These are phyloP conservation scores for Sesamia inferens DNA, from an alignment of 2,888 invertebrate genomes.

Conservation along the genomic window DNA sequence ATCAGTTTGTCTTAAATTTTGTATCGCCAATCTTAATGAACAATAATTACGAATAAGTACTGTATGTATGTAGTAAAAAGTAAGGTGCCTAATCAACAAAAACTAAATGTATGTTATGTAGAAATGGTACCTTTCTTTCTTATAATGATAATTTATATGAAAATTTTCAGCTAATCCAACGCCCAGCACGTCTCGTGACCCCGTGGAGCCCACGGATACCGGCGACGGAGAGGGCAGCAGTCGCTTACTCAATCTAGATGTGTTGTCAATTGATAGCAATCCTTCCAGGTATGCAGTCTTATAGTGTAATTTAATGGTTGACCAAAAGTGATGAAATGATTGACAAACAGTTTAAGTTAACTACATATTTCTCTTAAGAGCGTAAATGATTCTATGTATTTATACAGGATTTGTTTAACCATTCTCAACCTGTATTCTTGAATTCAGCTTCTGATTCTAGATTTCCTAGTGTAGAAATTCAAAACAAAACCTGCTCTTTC, in stretches of 20 bases:
- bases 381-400: not conserved
- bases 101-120: too few species aligned
- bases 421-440: not conserved
- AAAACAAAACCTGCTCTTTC: not conserved
- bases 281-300: constrained; percentile 69
- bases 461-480: not conserved
- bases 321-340: not conserved
- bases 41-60: too few species aligned
- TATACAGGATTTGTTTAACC: not conserved
- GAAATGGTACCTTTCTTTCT: not conserved
- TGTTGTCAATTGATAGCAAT: constrained; percentile 79
- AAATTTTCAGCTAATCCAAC: constrained; percentile 67
- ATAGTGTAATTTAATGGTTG: not conserved
- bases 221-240: constrained; percentile 75
- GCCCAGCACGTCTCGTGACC: constrained; percentile 73
- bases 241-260: constrained; percentile 80
- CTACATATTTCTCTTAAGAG: not conserved
- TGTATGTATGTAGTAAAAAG: too few species aligned
- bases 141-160: not conserved
- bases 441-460: not conserved
- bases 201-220: constrained; percentile 67
- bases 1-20: too few species aligned
- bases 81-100: too few species aligned
- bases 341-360: not conserved
- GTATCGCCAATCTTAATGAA: too few species aligned